Evolutionary conservation across 2,797 vertebrate genomes (phyloP), one percentile per base, ranked within the genome.

Genomic region (Fistularia tabacaria): DNA sequence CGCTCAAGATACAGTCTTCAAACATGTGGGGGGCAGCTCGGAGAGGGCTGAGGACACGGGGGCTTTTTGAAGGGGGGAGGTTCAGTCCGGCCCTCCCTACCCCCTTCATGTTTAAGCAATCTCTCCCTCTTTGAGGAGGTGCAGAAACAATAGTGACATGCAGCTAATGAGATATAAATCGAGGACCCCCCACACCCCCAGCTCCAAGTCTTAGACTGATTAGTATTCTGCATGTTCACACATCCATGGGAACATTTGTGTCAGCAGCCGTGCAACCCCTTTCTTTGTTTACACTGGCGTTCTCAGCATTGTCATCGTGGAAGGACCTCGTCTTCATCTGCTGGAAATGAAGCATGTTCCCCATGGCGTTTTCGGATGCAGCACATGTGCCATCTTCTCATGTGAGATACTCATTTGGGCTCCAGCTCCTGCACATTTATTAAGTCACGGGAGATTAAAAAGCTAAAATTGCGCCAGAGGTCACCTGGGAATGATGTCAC

Each of bases 1-100:
- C 49, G 57, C 51, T 46, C 6, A 15, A 42, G 52, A 57, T 67
- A 54, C 7, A 49, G 65, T 68, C 77, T 81, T 79, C 74, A 83
- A 76, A 84, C 70, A 75, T 64, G 74, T 58, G 62, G 11, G 0
- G 3, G 48, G 40, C 60, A 52, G 57, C 54, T 64, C 59, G 48
- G 49, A 38, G 48, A 7, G 8, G 9, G 37, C 41, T n/a, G 12
- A 25, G 57, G 61, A n/a, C n/a, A 40, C 12, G 9, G 12, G 46
- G n/a, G 14, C 15, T 45, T 40, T 13, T 46, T 43, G 7, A 25
- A n/a, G 9, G 46, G 51, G 40, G 15, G 48, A 15, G 54, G 54
- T 56, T 36, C 15, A 12, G 14, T 14, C 49, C 15, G 36, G 1
- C 57, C 40, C 57, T n/a, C 50, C 39, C 43, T 10, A 38, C 37